Evolutionary conservation across 2,888 invertebrate species (phyloP).

Genomic region (Cristatella mucedo): DNA sequence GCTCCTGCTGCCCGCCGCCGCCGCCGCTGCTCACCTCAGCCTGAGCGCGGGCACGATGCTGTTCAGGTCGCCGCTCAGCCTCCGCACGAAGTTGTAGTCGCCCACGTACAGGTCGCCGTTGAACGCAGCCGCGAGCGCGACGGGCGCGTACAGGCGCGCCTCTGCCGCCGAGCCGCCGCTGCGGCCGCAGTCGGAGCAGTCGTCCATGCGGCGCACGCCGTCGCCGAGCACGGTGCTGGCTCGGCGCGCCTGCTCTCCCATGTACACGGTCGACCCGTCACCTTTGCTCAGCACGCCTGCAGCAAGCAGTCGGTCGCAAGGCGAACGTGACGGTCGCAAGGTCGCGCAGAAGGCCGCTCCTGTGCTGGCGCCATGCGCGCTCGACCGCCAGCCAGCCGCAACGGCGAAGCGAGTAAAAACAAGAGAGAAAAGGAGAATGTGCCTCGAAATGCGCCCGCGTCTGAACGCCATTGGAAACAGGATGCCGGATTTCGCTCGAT

Average conservation of each 20-base stretch:
- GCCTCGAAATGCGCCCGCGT: too few species aligned
- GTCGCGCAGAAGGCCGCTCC: background rate
- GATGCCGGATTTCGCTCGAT: too few species aligned
- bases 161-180: slow-evolving; percentile 49
- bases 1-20: too few species aligned
- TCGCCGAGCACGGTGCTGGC: slow-evolving; percentile 80
- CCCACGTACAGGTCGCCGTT: slow-evolving; percentile 94
- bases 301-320: too few species aligned
- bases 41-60: slow-evolving; percentile 48
- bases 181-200: slow-evolving; percentile 59
- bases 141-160: slow-evolving; percentile 66
- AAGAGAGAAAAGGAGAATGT: too few species aligned
- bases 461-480: too few species aligned
- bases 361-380: background rate
- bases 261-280: slow-evolving; percentile 80
- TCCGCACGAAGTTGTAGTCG: slow-evolving; percentile 64
- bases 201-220: background rate
- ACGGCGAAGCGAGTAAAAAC: too few species aligned
- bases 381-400: too few species aligned
- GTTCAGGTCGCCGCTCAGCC: slow-evolving; percentile 27
- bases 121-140: slow-evolving; percentile 79
- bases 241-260: slow-evolving; percentile 71
- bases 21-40: slow-evolving; percentile 27
- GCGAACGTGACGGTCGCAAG: too few species aligned
- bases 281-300: slow-evolving; percentile 86